Percentiles rank a stretch among this genome's conserved stretches.
Evolutionary conservation across 2,888 invertebrate species (phyloP).

Genomic region (Fragum sueziense): DNA sequence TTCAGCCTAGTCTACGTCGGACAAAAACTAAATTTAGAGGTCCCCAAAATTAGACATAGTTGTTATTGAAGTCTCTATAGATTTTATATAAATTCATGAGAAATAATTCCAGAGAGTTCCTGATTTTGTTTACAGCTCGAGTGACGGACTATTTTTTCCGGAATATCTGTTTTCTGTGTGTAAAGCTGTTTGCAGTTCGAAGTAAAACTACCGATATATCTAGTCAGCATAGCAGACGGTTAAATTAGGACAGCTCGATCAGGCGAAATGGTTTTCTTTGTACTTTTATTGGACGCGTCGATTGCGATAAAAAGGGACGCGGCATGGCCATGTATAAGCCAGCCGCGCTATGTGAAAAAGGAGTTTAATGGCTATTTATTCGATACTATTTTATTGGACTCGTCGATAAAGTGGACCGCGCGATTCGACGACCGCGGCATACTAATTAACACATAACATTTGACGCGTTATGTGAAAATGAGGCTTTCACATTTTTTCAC

Average conservation of each 20-base stretch:
- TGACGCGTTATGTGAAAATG: no score
- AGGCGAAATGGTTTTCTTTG: conserved; percentile 46
- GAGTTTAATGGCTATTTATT: no score
- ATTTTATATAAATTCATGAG: no score
- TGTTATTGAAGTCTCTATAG: no score
- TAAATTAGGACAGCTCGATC: conserved; percentile 41
- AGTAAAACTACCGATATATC: conserved; percentile 41
- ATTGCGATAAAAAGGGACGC: conserved; percentile 14
- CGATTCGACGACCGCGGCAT: no score
- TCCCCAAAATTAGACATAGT: no score
- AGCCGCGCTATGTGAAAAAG: background rate
- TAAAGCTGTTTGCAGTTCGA: conserved; percentile 5
- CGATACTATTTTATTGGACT: no score
- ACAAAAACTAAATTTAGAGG: no score
- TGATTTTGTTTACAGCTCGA: background rate
- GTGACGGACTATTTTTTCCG: background rate
- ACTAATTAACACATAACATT: no score
- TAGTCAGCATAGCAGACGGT: conserved; percentile 41
- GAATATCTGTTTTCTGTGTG: conserved; percentile 8
- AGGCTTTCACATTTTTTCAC: no score
- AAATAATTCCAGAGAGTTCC: background rate
- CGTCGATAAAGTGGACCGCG: no score
- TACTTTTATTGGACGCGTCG: conserved; percentile 39
- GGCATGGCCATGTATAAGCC: background rate
- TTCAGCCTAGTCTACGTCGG: no score